Percentiles rank a stretch among this genome's conserved stretches.
These are phyloP conservation scores for Trichacis sp. DNA, from an alignment of 2,888 invertebrate species.

Conservation along the genomic window DNA sequence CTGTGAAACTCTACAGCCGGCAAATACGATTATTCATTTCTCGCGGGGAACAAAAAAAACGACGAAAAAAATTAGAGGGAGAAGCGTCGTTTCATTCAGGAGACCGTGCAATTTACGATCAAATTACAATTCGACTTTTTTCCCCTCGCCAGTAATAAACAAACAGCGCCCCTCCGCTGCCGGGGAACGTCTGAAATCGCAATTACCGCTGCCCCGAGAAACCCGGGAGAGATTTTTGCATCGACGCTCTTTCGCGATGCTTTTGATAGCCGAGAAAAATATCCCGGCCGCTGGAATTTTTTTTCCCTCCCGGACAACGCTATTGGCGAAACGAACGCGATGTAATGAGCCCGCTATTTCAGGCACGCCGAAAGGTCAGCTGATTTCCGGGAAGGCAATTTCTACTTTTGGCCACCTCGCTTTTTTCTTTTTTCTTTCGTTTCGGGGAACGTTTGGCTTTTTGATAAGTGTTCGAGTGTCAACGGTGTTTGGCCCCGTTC, in stretches of 20 bases:
- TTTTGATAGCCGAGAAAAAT: neutral
- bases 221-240: neutral
- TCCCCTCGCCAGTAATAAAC: conserved; percentile 43
- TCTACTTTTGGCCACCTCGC: neutral
- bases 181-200: conserved; percentile 2
- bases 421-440: neutral
- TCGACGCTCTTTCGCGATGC: conserved; percentile 1
- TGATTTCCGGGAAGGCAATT: neutral
- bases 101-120: conserved; percentile 44
- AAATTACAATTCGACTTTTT: conserved; percentile 43
- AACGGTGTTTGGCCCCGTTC: neutral
- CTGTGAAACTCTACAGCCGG: conserved; percentile 44
- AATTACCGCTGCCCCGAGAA: neutral
- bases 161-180: conserved; percentile 23
- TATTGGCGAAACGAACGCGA: neutral
- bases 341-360: neutral
- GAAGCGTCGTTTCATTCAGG: conserved; percentile 40
- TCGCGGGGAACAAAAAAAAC: too few species aligned
- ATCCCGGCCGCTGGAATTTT: neutral
- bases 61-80: conserved; percentile 34
- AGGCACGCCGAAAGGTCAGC: neutral
- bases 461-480: neutral
- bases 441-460: neutral
- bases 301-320: neutral
- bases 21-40: conserved; percentile 45